phyloP scores from a whole-genome alignment of 2,797 vertebrate species.

The Mormyrus proboscirostris region DNA sequence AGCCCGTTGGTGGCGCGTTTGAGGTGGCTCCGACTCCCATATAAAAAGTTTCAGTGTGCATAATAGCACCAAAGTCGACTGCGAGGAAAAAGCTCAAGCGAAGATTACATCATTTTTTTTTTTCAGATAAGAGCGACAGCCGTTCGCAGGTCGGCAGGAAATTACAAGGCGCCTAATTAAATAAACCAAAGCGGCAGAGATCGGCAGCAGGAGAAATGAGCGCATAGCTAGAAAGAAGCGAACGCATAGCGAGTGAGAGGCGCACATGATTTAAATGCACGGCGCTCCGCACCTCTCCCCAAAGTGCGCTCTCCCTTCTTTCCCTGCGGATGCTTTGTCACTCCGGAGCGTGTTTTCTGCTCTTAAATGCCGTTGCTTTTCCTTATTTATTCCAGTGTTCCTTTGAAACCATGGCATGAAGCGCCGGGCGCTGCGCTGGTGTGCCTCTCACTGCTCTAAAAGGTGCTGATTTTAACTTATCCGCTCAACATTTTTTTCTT shows the following conservation, averaged over 20 bases:
- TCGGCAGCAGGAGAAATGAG: conserved; percentile 28
- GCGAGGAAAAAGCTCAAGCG: conserved; percentile 51
- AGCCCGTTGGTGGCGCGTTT: conserved; percentile 69
- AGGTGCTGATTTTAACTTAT: conserved; percentile 36
- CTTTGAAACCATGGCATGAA: conserved; percentile 40
- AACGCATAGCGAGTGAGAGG: conserved; percentile 5
- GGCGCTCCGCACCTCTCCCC: neutral
- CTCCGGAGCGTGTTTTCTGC: conserved; percentile 17
- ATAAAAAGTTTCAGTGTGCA: conserved; percentile 74
- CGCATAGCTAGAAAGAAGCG: conserved; percentile 27
- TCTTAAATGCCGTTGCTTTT: conserved; percentile 1
- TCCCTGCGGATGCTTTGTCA: conserved; percentile 26
- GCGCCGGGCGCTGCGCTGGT: conserved; percentile 31
- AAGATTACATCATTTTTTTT: conserved; percentile 49
- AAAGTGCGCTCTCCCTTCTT: conserved; percentile 39
- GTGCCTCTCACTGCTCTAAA: conserved; percentile 29
- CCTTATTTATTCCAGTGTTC: conserved; percentile 34
- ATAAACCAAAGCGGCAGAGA: conserved; percentile 29
- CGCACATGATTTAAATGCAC: conserved; percentile 24
- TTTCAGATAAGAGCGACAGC: conserved; percentile 33
- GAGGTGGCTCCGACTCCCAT: conserved; percentile 76
- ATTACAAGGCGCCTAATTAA: conserved; percentile 29
- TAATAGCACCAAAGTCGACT: conserved; percentile 67
- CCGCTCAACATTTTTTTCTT: conserved; percentile 29
- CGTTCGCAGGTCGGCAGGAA: conserved; percentile 30